phyloP scores from a whole-genome alignment of 2,113 vertebrate species.

The Equus przewalskii region DNA sequence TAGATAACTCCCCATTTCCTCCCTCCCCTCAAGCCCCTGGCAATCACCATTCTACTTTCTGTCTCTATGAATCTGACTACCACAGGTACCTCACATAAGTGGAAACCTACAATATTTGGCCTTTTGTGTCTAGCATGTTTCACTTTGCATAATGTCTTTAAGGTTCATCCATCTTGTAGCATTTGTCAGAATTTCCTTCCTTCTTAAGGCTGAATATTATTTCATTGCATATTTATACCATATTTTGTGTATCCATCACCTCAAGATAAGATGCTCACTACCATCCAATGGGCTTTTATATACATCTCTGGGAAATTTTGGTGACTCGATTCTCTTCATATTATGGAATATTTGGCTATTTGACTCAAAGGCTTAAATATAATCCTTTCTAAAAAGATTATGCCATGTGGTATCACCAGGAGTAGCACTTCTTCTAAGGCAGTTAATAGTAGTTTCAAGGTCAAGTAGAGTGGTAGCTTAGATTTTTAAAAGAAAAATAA shows the following conservation, averaged over 20 bases:
- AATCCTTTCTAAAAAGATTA: neutral
- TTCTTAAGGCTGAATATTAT: neutral
- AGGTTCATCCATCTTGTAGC: neutral
- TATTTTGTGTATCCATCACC: neutral
- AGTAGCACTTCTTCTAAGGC: neutral
- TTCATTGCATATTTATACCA: neutral
- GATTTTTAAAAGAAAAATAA: conserved; percentile 52
- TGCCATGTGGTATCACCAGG: neutral
- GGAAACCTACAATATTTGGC: neutral
- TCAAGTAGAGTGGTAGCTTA: neutral
- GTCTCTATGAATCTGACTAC: neutral
- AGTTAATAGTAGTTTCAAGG: conserved; percentile 3
- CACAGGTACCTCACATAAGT: neutral
- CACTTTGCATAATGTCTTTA: neutral
- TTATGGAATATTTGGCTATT: neutral
- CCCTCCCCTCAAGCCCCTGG: neutral
- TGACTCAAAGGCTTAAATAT: neutral
- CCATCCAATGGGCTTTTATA: neutral
- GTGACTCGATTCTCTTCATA: neutral
- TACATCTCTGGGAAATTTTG: neutral
- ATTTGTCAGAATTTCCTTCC: neutral
- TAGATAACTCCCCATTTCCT: neutral
- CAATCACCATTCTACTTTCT: neutral
- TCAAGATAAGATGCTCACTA: neutral
- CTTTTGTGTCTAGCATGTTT: neutral